These are phyloP conservation scores for Folsomia manolachei DNA, from an alignment of 2,888 invertebrate species.

Conservation along the genomic window DNA sequence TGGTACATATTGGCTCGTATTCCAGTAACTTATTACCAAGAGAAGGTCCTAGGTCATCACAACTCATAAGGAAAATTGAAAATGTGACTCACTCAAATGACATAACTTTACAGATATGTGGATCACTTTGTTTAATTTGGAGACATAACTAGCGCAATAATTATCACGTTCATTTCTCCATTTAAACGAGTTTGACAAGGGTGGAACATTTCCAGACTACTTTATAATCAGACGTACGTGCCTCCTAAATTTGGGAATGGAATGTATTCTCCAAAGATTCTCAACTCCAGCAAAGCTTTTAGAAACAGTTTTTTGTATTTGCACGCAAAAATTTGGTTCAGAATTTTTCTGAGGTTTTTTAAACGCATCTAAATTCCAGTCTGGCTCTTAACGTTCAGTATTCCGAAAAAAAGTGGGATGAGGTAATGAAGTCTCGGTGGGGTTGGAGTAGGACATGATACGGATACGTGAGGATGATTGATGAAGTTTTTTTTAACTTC, in stretches of 20 bases:
- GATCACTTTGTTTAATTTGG: no score
- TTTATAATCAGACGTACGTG: no score
- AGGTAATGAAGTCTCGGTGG: conserved; percentile 3
- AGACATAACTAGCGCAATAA: not conserved
- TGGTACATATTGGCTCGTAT: not conserved
- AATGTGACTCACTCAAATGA: not conserved
- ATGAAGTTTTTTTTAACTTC: not conserved
- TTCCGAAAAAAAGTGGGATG: not conserved
- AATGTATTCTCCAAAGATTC: not conserved
- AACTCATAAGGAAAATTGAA: not conserved
- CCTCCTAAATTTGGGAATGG: not conserved
- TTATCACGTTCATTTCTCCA: not conserved
- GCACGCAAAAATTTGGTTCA: not conserved
- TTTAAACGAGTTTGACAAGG: not conserved
- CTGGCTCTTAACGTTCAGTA: not conserved
- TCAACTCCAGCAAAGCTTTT: not conserved
- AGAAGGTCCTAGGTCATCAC: no score
- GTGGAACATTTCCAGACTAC: no score
- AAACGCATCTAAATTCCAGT: not conserved
- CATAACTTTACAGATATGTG: not conserved
- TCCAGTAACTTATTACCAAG: not conserved
- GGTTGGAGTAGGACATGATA: not conserved
- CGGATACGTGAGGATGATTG: conserved; percentile 1
- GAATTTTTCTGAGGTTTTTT: not conserved
- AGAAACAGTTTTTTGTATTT: not conserved